Evolutionary conservation across 2,113 vertebrate genomes (phyloP).

Genomic region (Cinclus mexicanus): DNA sequence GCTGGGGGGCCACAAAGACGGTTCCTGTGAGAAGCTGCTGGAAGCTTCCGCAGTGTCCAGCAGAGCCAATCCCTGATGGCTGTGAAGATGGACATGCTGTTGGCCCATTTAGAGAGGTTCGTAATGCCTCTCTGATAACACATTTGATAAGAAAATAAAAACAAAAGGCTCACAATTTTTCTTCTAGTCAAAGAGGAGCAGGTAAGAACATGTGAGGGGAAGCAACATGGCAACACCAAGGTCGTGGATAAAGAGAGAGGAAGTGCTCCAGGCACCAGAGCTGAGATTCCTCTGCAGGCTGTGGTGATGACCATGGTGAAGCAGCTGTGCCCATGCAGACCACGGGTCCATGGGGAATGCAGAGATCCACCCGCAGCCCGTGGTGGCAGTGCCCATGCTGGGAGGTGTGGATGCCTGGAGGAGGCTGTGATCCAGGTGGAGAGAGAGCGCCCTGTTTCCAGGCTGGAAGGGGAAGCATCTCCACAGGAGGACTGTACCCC

Average conservation of each 20-base stretch:
- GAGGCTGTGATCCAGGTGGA: not conserved
- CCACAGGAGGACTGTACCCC: not conserved
- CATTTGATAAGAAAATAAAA: not conserved
- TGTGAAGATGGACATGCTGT: not conserved
- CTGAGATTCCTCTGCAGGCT: not conserved
- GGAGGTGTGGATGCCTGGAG: not conserved
- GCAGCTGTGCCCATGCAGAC: too few relatives aligned
- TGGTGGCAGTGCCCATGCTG: not conserved
- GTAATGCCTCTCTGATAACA: not conserved
- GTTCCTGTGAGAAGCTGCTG: not conserved
- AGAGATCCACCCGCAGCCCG: not conserved
- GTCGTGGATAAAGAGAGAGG: not conserved
- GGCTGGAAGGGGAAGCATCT: not conserved
- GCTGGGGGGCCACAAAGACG: not conserved
- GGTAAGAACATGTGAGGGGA: not conserved
- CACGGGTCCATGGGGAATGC: not conserved
- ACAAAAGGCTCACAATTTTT: not conserved
- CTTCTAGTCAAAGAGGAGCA: not conserved
- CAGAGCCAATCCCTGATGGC: not conserved
- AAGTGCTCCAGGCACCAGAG: not conserved
- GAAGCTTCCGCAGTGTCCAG: not conserved
- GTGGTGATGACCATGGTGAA: too few relatives aligned
- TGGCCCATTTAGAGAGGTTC: not conserved
- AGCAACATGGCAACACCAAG: not conserved
- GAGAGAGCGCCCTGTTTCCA: too few relatives aligned